Evolutionary conservation across 2,888 invertebrate genomes (phyloP), one percentile per base, ranked within the genome.

Genomic region (Clitarchus hookeri): DNA sequence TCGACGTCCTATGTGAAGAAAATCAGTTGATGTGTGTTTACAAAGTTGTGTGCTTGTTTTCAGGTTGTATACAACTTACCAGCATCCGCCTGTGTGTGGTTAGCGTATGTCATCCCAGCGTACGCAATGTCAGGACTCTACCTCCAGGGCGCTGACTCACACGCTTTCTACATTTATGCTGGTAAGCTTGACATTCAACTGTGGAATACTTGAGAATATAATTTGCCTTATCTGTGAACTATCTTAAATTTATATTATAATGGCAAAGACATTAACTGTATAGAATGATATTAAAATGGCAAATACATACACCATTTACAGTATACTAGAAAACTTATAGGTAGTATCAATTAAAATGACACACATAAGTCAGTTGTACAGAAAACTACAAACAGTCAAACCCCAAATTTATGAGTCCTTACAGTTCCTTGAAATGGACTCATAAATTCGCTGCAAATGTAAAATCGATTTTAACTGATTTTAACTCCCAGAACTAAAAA

Each of bases 121-220:
- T 97, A 96, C 91, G 96, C 96, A 26, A 97, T 97, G 97, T 95
- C 96, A 44, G 97, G 97, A 0, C 91, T 97, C 0, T 96, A 97
- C 89, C 53, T 94, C 78, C 88, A 88, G 87, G 88, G 88, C 36
- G 85, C 87, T 77, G 89, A 89, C 53, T 86, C 88, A 4, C 89
- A 89, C 83, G 89, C 89, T 48, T 90, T 91, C 87, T 90, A 90
- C 86, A 88, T 89, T 27, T 91, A 91, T 88, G 88, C 90, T 83
- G 90, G 91, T 90, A 88, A 89, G 88, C 88, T 19, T 65, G 65
- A 65, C 16, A 13, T 48, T 48, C 48, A 48, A 0, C 12, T 48
- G 48, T 16, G n/a, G n/a, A 48, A 48, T 16, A 8, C 48, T 13
- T 16, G 11, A 48, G 48, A 16, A 48, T 6, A 48, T 48, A 48